Conservation (phyloP, 2,113 vertebrate genomes). For the Nycticorax nycticorax region DNA sequence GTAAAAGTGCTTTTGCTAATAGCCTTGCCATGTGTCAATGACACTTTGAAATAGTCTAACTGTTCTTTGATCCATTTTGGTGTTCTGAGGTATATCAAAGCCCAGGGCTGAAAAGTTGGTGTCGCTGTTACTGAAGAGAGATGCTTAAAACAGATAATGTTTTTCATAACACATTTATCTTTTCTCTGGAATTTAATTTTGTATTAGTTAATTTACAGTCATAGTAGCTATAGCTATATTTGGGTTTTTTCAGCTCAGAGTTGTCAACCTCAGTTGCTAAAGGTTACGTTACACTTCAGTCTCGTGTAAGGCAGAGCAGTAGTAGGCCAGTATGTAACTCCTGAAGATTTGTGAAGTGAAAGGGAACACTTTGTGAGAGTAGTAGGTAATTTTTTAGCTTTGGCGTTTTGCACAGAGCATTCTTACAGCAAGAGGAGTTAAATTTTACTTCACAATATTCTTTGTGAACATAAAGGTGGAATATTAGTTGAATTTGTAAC, state of each 20-base stretch:
- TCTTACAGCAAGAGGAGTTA: background rate
- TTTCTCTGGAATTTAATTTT: background rate
- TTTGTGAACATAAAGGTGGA: background rate
- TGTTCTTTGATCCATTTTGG: background rate
- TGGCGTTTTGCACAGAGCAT: background rate
- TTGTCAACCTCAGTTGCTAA: background rate
- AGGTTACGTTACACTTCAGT: rapidly evolving
- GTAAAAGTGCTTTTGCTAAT: background rate
- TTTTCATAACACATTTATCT: background rate
- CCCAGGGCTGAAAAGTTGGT: background rate
- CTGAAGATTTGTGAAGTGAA: background rate
- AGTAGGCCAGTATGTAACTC: background rate
- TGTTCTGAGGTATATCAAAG: background rate
- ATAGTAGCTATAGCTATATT: background rate
- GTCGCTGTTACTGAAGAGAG: background rate
- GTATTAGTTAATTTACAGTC: background rate
- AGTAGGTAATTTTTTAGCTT: background rate
- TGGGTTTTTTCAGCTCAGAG: background rate
- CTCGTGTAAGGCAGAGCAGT: background rate
- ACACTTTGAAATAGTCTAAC: background rate
- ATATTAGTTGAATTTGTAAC: background rate
- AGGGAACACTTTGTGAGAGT: background rate
- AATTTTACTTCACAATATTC: background rate
- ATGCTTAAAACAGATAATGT: background rate
- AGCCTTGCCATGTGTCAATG: background rate